Conservation (phyloP, 2,797 vertebrate genomes). For the Myiotriccus ornatus region DNA sequence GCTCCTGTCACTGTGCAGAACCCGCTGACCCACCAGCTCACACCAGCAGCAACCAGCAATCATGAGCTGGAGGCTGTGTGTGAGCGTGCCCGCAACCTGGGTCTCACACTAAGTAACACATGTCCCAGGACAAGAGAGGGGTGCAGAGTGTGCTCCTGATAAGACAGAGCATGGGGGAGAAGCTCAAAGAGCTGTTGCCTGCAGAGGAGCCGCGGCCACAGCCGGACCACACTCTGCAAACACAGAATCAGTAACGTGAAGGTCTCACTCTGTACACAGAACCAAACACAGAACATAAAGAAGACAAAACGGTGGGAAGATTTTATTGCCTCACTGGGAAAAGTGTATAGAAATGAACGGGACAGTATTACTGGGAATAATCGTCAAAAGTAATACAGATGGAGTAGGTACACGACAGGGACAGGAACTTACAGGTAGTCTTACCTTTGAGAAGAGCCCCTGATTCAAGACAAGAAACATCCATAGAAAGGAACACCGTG, state of each 20-base stretch:
- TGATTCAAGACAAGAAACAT: background rate
- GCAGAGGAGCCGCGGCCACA: background rate
- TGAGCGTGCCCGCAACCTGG: fast-evolving
- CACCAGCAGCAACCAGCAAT: background rate
- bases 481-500: background rate
- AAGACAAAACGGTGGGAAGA: background rate
- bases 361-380: background rate
- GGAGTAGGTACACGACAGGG: background rate
- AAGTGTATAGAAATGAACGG: background rate
- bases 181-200: background rate
- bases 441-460: background rate
- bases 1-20: background rate
- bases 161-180: background rate
- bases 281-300: background rate
- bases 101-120: background rate
- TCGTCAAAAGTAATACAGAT: background rate
- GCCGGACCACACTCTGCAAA: background rate
- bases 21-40: too few relatives aligned
- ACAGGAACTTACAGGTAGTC: background rate
- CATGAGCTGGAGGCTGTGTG: background rate
- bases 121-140: background rate
- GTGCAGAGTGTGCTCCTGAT: background rate
- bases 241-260: background rate
- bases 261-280: background rate
- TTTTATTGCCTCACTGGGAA: background rate